These are phyloP conservation scores for Pterophyllum scalare DNA, from an alignment of 2,113 vertebrate genomes.

Conservation along the genomic window DNA sequence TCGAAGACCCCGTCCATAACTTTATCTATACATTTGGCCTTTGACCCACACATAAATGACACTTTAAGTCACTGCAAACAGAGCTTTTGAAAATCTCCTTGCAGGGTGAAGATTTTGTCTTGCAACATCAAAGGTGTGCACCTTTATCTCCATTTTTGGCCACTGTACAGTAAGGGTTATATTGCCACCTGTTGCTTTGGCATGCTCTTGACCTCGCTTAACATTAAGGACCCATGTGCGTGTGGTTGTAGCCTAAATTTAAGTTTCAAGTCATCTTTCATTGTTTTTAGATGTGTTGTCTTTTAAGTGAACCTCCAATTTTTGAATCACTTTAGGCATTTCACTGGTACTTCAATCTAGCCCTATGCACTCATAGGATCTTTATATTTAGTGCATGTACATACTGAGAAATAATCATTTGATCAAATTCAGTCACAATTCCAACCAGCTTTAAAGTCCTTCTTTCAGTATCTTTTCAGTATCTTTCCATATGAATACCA, in stretches of 20 bases:
- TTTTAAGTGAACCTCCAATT: not conserved
- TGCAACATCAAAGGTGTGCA: not conserved
- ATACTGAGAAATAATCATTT: not conserved
- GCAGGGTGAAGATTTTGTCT: not conserved
- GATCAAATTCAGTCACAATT: not conserved
- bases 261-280: not conserved
- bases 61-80: no score
- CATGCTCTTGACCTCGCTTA: not conserved
- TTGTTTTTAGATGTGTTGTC: no score
- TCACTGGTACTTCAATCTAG: not conserved
- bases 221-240: no score
- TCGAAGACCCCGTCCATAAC: no score
- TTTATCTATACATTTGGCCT: no score
- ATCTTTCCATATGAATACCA: not conserved
- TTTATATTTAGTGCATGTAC: not conserved
- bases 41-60: no score
- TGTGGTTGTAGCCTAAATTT: not conserved
- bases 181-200: not conserved
- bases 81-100: not conserved
- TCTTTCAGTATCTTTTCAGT: no score
- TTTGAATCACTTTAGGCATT: not conserved
- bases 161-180: not conserved
- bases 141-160: not conserved
- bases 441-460: no score
- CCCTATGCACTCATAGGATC: not conserved